phyloP scores from a whole-genome alignment of 2,797 vertebrate species.

The Ptychadena robeensis region DNA sequence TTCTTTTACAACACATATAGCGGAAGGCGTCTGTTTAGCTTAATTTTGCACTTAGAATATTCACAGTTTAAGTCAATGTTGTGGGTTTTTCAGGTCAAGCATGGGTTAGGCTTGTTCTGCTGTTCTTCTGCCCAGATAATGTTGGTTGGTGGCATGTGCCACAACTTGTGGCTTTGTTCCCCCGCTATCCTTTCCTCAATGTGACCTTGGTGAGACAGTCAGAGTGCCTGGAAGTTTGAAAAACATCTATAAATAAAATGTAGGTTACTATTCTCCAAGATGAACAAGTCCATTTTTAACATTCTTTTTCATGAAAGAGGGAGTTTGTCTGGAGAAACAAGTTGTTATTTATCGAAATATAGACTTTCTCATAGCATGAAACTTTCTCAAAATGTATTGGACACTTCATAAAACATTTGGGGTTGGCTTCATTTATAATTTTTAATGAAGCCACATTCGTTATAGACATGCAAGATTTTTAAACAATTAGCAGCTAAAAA shows the following conservation, averaged over 20 bases:
- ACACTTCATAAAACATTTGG: background rate
- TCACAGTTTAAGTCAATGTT: background rate
- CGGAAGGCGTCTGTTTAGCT: slow-evolving; percentile 7
- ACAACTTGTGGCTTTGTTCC: slow-evolving; percentile 46
- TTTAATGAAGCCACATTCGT: background rate
- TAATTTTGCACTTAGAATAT: slow-evolving; percentile 20
- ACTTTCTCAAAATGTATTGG: background rate
- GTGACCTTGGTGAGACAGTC: slow-evolving; percentile 20
- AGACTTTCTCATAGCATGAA: background rate
- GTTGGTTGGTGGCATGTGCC: slow-evolving; percentile 23
- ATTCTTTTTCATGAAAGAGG: slow-evolving; percentile 19
- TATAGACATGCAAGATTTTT: too few species aligned
- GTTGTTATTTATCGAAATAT: background rate
- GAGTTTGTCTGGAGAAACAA: slow-evolving; percentile 9
- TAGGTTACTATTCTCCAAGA: slow-evolving; percentile 16
- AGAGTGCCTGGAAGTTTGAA: slow-evolving; percentile 12
- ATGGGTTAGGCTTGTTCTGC: slow-evolving; percentile 12
- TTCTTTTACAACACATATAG: background rate
- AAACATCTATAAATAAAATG: slow-evolving; percentile 49
- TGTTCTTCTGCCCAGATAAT: slow-evolving; percentile 17
- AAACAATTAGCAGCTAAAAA: too few species aligned
- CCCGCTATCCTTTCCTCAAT: slow-evolving; percentile 19
- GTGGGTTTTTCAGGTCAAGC: slow-evolving; percentile 22
- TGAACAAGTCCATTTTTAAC: slow-evolving; percentile 4
- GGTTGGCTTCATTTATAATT: background rate